Conservation (phyloP, 2,888 invertebrate genomes). For the Urechis unicinctus region DNA sequence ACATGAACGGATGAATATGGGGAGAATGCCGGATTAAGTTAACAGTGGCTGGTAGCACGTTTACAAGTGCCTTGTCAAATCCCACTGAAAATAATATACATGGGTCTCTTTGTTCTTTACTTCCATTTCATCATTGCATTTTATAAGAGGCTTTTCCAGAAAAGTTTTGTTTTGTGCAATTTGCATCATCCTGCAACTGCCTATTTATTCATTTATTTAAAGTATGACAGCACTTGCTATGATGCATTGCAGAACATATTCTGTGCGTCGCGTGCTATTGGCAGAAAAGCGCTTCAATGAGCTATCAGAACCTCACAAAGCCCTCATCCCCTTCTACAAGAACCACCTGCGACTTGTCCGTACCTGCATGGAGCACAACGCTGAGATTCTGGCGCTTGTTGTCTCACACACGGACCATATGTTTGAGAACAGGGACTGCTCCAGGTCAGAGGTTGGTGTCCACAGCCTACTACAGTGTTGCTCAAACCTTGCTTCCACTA, state of each 20-base stretch:
- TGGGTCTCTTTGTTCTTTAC: neutral
- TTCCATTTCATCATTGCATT: conserved; percentile 3
- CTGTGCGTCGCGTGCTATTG: conserved; percentile 67
- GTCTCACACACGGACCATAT: conserved; percentile 74
- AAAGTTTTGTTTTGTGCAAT: neutral
- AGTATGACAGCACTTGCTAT: neutral
- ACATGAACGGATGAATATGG: too few species aligned
- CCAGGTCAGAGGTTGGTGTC: too few species aligned
- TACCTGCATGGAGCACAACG: conserved; percentile 68
- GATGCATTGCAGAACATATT: conserved; percentile 61
- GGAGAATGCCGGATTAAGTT: too few species aligned
- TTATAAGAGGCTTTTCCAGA: neutral
- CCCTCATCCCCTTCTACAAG: conserved; percentile 68
- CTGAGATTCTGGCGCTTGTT: conserved; percentile 63
- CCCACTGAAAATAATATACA: too few species aligned
- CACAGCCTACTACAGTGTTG: too few species aligned
- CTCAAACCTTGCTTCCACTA: too few species aligned
- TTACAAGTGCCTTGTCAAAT: too few species aligned
- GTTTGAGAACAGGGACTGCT: conserved; percentile 61
- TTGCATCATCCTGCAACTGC: too few species aligned
- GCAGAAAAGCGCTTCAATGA: conserved; percentile 70
- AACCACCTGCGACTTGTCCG: conserved; percentile 69
- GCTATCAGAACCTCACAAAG: conserved; percentile 69
- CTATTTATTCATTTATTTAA: neutral
- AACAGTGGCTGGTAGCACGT: too few species aligned